phyloP scores from a whole-genome alignment of 1,140 invertebrate genomes.

The Zaprionus tsacasi region DNA sequence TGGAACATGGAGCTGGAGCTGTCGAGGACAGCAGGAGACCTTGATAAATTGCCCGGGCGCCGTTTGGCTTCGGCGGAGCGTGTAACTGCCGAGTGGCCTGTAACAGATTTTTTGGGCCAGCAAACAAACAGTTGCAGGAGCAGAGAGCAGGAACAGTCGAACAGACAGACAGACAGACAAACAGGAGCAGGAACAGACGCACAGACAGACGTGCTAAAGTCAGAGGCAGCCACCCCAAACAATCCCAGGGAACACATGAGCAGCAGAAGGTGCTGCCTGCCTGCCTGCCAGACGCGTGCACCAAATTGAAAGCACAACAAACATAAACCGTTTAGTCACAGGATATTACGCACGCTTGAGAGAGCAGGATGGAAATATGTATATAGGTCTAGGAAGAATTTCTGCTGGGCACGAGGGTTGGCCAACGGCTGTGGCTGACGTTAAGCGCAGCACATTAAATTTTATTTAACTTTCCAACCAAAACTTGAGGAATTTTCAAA shows the following conservation, averaged over 20 bases:
- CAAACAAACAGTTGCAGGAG: conserved; percentile 33
- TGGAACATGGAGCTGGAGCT: conserved; percentile 33
- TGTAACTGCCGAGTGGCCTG: conserved; percentile 72
- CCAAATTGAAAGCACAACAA: conserved; percentile 83
- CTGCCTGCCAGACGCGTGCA: conserved; percentile 65
- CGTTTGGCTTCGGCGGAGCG: conserved; percentile 55
- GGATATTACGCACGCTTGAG: conserved; percentile 82
- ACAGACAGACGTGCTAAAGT: conserved; percentile 52
- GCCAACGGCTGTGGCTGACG: conserved; percentile 60
- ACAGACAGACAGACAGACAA: conserved; percentile 10
- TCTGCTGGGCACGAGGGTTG: conserved; percentile 14
- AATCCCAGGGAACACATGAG: conserved; percentile 17
- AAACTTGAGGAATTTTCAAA: conserved; percentile 78
- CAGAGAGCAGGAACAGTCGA: background rate
- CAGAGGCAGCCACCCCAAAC: conserved; percentile 65
- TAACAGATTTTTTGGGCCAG: conserved; percentile 67
- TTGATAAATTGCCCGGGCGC: conserved; percentile 70
- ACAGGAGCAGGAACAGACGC: background rate
- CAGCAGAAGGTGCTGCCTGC: conserved; percentile 40
- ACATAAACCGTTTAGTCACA: conserved; percentile 84
- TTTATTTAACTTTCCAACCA: conserved; percentile 74
- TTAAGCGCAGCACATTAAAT: conserved; percentile 74
- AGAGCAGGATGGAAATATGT: conserved; percentile 23
- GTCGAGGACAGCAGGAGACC: conserved; percentile 69
- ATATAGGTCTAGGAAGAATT: conserved; percentile 14